Evolutionary conservation across 1,140 invertebrate genomes (phyloP).

Genomic region (Triops cancriformis): DNA sequence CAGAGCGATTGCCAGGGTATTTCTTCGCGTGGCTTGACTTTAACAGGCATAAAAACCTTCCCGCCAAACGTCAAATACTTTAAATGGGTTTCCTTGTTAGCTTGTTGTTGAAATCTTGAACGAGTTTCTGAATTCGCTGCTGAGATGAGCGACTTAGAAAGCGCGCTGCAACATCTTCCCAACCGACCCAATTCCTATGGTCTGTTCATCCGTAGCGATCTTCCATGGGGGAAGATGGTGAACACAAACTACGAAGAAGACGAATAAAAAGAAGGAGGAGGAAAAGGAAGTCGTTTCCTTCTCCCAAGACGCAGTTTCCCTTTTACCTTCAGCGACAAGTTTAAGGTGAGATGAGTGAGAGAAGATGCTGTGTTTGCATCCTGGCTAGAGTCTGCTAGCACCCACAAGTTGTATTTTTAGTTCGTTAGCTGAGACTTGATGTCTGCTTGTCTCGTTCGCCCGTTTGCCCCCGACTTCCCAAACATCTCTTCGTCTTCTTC

Average conservation of each 20-base stretch:
- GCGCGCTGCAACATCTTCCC: neutral
- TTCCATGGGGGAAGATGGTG: neutral
- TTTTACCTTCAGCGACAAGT: neutral
- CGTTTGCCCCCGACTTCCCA: neutral
- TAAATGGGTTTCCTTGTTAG: no score
- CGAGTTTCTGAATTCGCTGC: no score
- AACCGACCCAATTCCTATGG: neutral
- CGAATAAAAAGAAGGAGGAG: no score
- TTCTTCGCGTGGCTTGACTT: no score
- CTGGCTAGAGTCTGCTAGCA: neutral
- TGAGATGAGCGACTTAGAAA: no score
- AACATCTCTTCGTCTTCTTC: no score
- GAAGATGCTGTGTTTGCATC: neutral
- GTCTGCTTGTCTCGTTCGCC: neutral
- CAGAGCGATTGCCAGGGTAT: no score
- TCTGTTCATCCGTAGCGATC: neutral
- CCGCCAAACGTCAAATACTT: no score
- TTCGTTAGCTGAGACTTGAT: conserved; percentile 10
- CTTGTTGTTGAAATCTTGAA: no score
- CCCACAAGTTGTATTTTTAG: neutral
- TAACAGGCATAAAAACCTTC: no score
- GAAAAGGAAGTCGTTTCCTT: no score
- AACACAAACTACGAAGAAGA: neutral
- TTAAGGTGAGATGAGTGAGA: neutral
- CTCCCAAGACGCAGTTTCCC: neutral